Evolutionary conservation across 2,888 invertebrate species (phyloP).

Genomic region (Carterocephalus palaemon): DNA sequence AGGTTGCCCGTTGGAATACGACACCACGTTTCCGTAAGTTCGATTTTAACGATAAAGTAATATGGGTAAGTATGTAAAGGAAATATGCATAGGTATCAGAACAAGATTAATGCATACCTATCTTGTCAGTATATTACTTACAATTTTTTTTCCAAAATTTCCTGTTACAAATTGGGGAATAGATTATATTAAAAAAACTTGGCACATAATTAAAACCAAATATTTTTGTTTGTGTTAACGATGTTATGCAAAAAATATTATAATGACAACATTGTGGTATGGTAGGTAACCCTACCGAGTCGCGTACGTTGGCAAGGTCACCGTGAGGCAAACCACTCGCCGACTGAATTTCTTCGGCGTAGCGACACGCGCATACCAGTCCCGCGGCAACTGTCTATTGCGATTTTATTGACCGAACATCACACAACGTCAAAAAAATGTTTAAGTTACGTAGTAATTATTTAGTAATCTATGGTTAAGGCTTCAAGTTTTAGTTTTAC

Average conservation of each 20-base stretch:
- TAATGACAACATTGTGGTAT: not conserved
- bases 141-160: no score
- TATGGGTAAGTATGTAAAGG: no score
- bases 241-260: not conserved
- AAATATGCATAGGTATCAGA: no score
- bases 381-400: slow-evolving; percentile 26
- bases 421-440: slow-evolving; percentile 3
- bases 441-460: no score
- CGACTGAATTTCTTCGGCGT: slow-evolving; percentile 71
- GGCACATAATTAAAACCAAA: not conserved
- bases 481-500: no score
- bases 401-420: slow-evolving; percentile 9
- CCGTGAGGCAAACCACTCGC: slow-evolving; percentile 76
- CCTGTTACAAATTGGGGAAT: no score
- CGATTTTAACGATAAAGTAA: no score
- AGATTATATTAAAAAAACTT: not conserved
- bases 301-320: slow-evolving; percentile 66
- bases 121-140: no score
- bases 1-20: slow-evolving; percentile 26
- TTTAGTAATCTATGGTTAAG: no score
- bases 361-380: slow-evolving; percentile 59
- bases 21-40: no score
- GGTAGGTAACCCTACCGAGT: slow-evolving; percentile 15
- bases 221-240: not conserved
- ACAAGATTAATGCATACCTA: no score